Conservation (phyloP, 1,140 invertebrate genomes). For the Nylanderia fulva region DNA sequence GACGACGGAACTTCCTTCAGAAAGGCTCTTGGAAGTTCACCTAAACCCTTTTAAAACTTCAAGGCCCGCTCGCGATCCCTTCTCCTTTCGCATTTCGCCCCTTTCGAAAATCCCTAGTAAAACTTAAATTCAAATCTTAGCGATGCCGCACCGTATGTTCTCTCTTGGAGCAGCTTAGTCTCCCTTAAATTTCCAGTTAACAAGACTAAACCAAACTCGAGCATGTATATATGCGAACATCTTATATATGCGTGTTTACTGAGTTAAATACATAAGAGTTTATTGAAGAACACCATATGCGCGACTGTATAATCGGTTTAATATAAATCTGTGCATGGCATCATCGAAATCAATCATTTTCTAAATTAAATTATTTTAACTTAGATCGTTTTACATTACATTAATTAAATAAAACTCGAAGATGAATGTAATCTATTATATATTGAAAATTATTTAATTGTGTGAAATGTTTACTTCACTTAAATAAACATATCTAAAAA, state of each 20-base stretch:
- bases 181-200: constrained; percentile 31
- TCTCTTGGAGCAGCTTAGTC: background rate
- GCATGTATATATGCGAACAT: background rate
- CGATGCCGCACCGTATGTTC: background rate
- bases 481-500: background rate
- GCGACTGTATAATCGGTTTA: background rate
- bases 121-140: constrained; percentile 55
- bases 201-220: background rate
- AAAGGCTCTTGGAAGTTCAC: constrained; percentile 45
- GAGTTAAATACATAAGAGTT: constrained; percentile 3
- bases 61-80: background rate
- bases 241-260: background rate
- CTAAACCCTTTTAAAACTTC: constrained; percentile 62
- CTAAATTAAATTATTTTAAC: background rate
- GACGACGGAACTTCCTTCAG: constrained; percentile 13
- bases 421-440: too few species aligned
- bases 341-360: background rate
- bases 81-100: background rate
- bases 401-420: background rate
- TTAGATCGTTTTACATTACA: background rate
- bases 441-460: background rate
- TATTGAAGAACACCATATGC: background rate
- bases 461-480: too few species aligned
- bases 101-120: constrained; percentile 38
- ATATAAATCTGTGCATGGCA: too few species aligned